Evolutionary conservation across 2,888 invertebrate species (phyloP).

Genomic region (Ferrisia virgata): DNA sequence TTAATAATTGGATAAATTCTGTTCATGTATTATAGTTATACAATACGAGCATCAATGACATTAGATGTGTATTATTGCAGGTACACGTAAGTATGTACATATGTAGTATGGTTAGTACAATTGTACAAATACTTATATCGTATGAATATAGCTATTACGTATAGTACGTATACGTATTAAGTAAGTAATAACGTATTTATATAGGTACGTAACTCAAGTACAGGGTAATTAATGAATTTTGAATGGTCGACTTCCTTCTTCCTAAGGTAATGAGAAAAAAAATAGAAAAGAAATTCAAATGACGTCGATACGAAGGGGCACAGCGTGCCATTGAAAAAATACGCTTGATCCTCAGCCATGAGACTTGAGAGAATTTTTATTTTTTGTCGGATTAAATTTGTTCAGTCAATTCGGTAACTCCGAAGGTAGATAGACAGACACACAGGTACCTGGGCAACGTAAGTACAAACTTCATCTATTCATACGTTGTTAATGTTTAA

Average conservation of each 20-base stretch:
- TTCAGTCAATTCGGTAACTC: neutral
- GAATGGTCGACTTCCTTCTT: conserved; percentile 2
- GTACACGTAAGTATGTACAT: too few relatives aligned
- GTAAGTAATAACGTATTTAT: too few relatives aligned
- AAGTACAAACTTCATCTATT: neutral
- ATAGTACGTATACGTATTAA: too few relatives aligned
- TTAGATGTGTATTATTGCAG: too few relatives aligned
- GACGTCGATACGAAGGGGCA: neutral
- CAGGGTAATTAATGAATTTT: neutral
- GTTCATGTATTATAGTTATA: too few relatives aligned
- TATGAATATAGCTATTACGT: too few relatives aligned
- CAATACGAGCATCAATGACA: too few relatives aligned
- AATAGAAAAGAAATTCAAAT: neutral
- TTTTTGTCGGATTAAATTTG: neutral
- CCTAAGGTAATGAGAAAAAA: neutral
- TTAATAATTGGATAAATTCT: too few relatives aligned
- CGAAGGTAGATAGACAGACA: neutral
- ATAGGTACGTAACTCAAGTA: neutral
- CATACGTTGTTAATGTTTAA: neutral
- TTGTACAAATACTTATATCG: too few relatives aligned
- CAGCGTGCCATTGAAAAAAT: neutral
- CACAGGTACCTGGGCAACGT: neutral
- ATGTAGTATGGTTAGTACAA: too few relatives aligned
- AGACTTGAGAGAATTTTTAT: neutral
- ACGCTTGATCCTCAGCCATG: neutral